A percentile compares a stretch with the other conserved stretches of the same genome.
phyloP scores from a whole-genome alignment of 1,140 invertebrate genomes.

The Rhagoletis zephyria region DNA sequence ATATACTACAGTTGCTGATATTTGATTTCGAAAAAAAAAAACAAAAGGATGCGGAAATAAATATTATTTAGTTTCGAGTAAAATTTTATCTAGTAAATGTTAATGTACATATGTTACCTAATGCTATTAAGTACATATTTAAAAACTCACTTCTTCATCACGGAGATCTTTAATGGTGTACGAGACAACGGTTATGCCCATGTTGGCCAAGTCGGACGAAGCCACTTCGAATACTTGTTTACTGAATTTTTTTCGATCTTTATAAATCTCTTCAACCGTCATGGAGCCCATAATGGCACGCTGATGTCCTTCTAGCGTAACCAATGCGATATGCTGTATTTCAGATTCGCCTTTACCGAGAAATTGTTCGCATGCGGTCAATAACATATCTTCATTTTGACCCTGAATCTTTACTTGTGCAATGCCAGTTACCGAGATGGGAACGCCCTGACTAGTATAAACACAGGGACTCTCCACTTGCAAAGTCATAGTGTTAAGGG shows the following conservation, averaged over 20 bases:
- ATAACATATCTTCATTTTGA: constrained; percentile 96
- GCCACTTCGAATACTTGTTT: constrained; percentile 96
- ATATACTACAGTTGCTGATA: background rate
- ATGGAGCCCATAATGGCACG: constrained; percentile 98
- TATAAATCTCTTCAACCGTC: constrained; percentile 99
- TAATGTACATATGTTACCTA: background rate
- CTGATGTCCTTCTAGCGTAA: constrained; percentile 97
- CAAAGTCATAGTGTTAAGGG: constrained; percentile 96
- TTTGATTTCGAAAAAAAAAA: background rate
- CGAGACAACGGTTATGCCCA: constrained; percentile 98
- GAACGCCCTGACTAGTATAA: constrained; percentile 96
- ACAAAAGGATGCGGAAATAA: background rate
- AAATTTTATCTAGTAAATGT: background rate
- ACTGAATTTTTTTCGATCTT: constrained; percentile 98
- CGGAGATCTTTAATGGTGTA: constrained; percentile 98
- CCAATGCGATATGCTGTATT: constrained; percentile 93
- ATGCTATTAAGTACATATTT: background rate
- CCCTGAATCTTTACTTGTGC: constrained; percentile 98
- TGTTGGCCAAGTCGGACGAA: constrained; percentile 95
- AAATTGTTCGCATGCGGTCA: constrained; percentile 97
- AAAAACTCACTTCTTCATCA: constrained; percentile 89
- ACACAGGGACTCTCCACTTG: constrained; percentile 93
- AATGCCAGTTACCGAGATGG: constrained; percentile 96
- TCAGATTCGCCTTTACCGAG: constrained; percentile 91
- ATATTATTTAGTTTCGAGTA: background rate